Conservation (phyloP, 2,888 invertebrate species). For the Fabriciana adippe region DNA sequence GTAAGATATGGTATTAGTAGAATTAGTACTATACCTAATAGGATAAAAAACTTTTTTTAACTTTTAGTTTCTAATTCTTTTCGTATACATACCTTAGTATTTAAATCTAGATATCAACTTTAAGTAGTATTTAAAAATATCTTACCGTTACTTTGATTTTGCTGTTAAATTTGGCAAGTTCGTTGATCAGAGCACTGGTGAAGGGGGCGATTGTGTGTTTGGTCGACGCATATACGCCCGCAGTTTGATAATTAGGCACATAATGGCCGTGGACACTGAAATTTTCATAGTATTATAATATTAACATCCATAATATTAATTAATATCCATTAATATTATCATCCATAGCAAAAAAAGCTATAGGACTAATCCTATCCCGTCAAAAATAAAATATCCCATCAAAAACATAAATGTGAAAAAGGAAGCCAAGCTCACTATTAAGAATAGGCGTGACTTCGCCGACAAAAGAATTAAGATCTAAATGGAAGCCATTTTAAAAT, state of each 20-base stretch:
- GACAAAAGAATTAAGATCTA: too few species aligned
- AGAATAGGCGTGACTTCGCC: too few species aligned
- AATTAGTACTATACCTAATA: too few species aligned
- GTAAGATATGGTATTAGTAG: too few species aligned
- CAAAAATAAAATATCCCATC: too few species aligned
- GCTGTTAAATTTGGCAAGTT: conserved; percentile 69
- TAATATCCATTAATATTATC: too few species aligned
- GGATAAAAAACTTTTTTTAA: neutral
- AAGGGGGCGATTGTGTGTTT: conserved; percentile 81
- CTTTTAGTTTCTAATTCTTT: neutral
- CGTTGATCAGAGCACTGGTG: conserved; percentile 73
- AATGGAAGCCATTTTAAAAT: too few species aligned
- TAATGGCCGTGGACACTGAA: conserved; percentile 68
- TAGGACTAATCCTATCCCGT: too few species aligned
- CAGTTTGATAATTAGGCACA: conserved; percentile 53
- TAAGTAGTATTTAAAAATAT: neutral
- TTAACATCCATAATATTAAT: too few species aligned
- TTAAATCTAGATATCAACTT: neutral
- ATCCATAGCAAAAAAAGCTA: too few species aligned
- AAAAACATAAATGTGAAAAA: too few species aligned
- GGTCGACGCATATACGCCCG: conserved; percentile 77
- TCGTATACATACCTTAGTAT: neutral
- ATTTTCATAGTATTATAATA: conserved; percentile 15
- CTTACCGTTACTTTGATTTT: conserved; percentile 72
- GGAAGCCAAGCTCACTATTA: too few species aligned